Evolutionary conservation across 2,113 vertebrate genomes (phyloP).

Genomic region (Crotalus viridis): DNA sequence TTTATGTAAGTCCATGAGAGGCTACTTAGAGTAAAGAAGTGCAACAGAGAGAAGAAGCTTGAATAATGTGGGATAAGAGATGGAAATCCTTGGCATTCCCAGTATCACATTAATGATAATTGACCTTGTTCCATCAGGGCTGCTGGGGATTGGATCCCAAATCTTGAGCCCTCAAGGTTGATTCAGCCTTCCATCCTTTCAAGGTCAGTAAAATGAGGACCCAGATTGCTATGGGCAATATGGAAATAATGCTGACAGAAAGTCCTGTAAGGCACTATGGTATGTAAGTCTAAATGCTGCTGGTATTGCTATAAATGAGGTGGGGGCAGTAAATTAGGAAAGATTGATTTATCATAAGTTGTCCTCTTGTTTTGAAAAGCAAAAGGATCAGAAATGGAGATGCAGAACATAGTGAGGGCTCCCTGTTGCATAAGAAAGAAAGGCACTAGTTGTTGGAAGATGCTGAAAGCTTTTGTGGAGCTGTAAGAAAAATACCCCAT

Average conservation of each 20-base stretch:
- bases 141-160: background rate
- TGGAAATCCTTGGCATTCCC: background rate
- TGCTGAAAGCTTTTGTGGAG: conserved; percentile 50
- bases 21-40: background rate
- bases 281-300: background rate
- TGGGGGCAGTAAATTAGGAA: background rate
- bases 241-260: background rate
- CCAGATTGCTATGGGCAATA: background rate
- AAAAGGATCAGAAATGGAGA: conserved; percentile 6
- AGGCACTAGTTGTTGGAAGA: conserved; percentile 43
- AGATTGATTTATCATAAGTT: background rate
- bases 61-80: background rate
- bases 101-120: background rate
- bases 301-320: background rate
- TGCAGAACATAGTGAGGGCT: background rate
- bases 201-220: background rate
- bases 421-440: conserved; percentile 6
- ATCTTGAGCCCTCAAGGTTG: background rate
- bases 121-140: background rate
- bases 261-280: background rate
- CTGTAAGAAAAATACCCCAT: conserved; percentile 51
- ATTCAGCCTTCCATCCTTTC: background rate
- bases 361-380: background rate
- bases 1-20: background rate
- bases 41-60: background rate